Conservation (phyloP, 2,888 invertebrate genomes). For the Lasius fuliginosus region DNA sequence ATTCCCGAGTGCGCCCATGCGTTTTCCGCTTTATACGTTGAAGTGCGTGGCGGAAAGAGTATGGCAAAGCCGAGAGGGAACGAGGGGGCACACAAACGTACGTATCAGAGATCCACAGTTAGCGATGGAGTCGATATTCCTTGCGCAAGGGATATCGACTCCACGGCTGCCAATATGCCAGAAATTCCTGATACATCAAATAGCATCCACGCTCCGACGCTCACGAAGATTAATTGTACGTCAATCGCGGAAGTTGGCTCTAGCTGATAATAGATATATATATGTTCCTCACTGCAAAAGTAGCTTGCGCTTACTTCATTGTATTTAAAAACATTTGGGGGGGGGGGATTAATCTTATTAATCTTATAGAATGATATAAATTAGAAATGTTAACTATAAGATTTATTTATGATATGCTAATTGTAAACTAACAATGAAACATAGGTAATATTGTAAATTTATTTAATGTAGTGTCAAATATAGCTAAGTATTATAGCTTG, state of each 20-base stretch:
- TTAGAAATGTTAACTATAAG: neutral
- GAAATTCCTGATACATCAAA: constrained; percentile 48
- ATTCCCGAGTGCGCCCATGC: constrained; percentile 74
- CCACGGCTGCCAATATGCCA: constrained; percentile 36
- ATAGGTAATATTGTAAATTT: neutral
- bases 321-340: neutral
- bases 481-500: neutral
- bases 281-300: constrained; percentile 9
- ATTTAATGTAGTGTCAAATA: neutral
- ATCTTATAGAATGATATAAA: neutral
- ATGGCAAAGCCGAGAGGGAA: constrained; percentile 14
- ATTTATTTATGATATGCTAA: neutral
- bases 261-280: constrained; percentile 33
- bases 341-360: neutral
- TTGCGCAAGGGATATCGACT: constrained; percentile 33
- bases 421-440: neutral
- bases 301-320: constrained; percentile 30
- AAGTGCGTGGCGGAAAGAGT: constrained; percentile 62
- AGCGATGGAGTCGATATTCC: constrained; percentile 34
- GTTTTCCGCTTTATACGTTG: constrained; percentile 68
- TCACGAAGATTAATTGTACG: constrained; percentile 47
- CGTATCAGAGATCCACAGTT: constrained; percentile 15
- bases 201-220: constrained; percentile 1
- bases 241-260: constrained; percentile 26
- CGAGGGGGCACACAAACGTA: neutral